phyloP scores from a whole-genome alignment of 1,140 invertebrate species.

The Drosophila pandora region DNA sequence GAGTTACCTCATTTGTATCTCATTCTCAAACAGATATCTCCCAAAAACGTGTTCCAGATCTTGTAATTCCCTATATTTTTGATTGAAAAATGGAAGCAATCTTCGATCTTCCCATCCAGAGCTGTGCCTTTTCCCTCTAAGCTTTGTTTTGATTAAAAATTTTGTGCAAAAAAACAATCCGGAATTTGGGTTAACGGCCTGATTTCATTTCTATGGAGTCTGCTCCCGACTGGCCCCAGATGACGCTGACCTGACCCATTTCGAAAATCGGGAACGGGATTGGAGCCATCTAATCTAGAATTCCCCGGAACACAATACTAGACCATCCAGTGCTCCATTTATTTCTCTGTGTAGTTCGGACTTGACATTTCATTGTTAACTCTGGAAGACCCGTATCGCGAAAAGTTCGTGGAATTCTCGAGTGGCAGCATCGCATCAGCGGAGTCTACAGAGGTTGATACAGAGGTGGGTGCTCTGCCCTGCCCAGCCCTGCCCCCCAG shows the following conservation, averaged over 20 bases:
- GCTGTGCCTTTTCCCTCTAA: neutral
- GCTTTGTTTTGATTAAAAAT: conserved; percentile 19
- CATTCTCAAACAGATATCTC: neutral
- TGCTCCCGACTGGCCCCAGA: conserved; percentile 29
- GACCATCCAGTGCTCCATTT: neutral
- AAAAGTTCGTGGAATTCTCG: conserved; percentile 60
- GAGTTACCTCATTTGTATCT: conserved; percentile 1
- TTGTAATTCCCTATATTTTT: neutral
- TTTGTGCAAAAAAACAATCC: conserved; percentile 19
- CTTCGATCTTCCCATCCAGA: neutral
- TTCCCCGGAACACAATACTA: neutral
- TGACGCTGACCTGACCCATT: conserved; percentile 63
- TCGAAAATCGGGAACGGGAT: conserved; percentile 11
- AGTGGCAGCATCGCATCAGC: conserved; percentile 7
- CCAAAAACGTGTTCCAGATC: conserved; percentile 2
- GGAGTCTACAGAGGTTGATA: conserved; percentile 1
- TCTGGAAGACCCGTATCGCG: conserved; percentile 8
- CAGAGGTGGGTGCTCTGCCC: neutral
- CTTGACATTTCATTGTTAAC: conserved; percentile 36
- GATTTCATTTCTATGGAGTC: conserved; percentile 21
- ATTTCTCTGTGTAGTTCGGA: neutral
- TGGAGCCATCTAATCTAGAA: conserved; percentile 23
- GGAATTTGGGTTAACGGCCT: conserved; percentile 55
- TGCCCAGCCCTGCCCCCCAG: conserved; percentile 2
- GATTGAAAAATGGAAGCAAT: conserved; percentile 1